phyloP scores from a whole-genome alignment of 2,888 invertebrate genomes.

The Hirtodrosophila confusa region DNA sequence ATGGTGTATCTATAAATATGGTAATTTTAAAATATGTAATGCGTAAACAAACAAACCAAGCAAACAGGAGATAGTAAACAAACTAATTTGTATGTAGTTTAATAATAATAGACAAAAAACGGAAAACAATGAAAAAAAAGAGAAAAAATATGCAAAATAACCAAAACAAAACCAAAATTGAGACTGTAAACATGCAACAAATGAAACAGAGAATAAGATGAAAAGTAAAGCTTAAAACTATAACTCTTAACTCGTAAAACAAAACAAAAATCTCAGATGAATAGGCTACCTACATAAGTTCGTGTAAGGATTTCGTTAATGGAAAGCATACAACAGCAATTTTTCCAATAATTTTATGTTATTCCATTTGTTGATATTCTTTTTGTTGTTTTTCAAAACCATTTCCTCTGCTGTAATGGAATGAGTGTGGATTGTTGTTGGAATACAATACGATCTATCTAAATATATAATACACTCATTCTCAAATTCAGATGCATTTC shows the following conservation, averaged over 20 bases:
- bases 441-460: background rate
- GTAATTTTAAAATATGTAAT: constrained; percentile 49
- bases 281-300: constrained; percentile 75
- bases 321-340: constrained; percentile 25
- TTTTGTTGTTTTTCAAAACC: constrained; percentile 3
- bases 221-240: constrained; percentile 49
- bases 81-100: constrained; percentile 72
- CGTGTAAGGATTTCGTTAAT: constrained; percentile 61
- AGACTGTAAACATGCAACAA: constrained; percentile 71
- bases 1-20: constrained; percentile 54
- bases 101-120: constrained; percentile 55
- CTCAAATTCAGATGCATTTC: constrained; percentile 17
- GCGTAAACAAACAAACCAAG: constrained; percentile 34
- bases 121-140: constrained; percentile 59
- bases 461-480: background rate
- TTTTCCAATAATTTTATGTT: constrained; percentile 9
- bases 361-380: constrained; percentile 12
- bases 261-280: constrained; percentile 55
- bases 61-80: constrained; percentile 55
- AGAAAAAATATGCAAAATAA: constrained; percentile 71
- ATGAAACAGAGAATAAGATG: constrained; percentile 51
- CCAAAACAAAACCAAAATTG: constrained; percentile 70
- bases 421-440: constrained; percentile 2
- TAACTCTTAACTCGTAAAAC: constrained; percentile 49
- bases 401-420: background rate